phyloP scores from a whole-genome alignment of 2,797 vertebrate genomes.

The Neosilurus hyrtlii region DNA sequence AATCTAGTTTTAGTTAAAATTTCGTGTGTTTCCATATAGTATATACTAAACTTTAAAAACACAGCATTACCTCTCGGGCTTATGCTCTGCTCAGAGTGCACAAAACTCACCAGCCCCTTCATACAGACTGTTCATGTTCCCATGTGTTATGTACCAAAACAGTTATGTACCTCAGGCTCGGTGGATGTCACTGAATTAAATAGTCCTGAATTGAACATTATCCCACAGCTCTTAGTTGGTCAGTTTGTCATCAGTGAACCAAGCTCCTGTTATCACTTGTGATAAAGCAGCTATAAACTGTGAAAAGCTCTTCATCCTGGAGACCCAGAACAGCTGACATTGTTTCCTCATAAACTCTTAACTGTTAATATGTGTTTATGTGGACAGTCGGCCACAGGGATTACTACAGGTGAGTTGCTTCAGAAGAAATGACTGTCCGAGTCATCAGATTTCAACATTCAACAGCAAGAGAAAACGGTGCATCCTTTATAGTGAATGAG shows the following conservation, averaged over 20 bases:
- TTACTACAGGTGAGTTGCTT: background rate
- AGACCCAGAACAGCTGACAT: background rate
- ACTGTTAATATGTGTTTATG: background rate
- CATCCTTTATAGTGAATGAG: background rate
- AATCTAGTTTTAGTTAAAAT: no score
- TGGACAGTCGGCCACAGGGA: background rate
- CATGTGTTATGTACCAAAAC: no score
- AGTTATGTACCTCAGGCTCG: no score
- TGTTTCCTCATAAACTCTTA: background rate
- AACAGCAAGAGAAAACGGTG: background rate
- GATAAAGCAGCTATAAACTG: background rate
- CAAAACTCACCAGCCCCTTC: no score
- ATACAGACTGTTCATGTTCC: no score
- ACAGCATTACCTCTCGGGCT: no score
- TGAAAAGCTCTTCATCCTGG: background rate
- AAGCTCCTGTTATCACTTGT: background rate
- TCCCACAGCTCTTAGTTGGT: no score
- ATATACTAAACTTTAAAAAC: no score
- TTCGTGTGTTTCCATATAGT: no score
- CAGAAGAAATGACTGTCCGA: background rate
- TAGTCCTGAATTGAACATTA: no score
- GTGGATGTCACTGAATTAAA: no score
- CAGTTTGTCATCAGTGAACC: background rate
- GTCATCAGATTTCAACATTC: background rate
- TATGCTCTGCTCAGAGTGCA: no score